phyloP scores from a whole-genome alignment of 2,888 invertebrate genomes.

The Leptinotarsa tumamoca region DNA sequence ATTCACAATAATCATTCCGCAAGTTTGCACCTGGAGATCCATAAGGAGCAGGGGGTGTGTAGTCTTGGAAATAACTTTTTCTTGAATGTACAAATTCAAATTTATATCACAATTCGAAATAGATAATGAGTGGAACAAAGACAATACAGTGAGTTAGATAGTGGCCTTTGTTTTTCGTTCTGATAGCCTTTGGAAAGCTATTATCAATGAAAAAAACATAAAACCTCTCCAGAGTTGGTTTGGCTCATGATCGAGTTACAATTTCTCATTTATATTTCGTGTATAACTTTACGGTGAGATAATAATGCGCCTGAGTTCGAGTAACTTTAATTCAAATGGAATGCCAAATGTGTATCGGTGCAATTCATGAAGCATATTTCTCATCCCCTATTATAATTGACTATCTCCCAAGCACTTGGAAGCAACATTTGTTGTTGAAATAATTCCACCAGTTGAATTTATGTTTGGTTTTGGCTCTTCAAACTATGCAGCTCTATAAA shows the following conservation, averaged over 20 bases:
- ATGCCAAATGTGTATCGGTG: background rate
- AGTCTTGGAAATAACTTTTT: background rate
- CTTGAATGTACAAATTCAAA: constrained; percentile 1
- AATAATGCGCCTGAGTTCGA: background rate
- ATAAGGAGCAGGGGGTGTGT: constrained; percentile 6
- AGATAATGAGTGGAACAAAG: background rate
- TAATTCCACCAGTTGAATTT: background rate
- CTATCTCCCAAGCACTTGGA: background rate
- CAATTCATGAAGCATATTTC: background rate
- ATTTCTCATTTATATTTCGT: no score
- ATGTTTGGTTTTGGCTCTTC: background rate
- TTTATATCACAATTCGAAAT: background rate
- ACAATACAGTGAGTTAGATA: background rate
- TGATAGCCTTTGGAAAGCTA: background rate
- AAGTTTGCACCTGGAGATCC: constrained; percentile 1
- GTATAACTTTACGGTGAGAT: no score
- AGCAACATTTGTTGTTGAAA: constrained; percentile 21
- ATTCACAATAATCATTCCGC: constrained; percentile 3
- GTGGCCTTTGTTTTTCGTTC: no score
- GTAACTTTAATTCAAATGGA: constrained; percentile 12
- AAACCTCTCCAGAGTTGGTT: no score
- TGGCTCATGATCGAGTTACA: no score
- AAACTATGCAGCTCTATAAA: no score
- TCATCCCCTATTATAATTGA: background rate
- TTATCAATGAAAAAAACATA: background rate